Evolutionary conservation across 2,797 vertebrate species (phyloP).

Genomic region (Antennarius maculatus): DNA sequence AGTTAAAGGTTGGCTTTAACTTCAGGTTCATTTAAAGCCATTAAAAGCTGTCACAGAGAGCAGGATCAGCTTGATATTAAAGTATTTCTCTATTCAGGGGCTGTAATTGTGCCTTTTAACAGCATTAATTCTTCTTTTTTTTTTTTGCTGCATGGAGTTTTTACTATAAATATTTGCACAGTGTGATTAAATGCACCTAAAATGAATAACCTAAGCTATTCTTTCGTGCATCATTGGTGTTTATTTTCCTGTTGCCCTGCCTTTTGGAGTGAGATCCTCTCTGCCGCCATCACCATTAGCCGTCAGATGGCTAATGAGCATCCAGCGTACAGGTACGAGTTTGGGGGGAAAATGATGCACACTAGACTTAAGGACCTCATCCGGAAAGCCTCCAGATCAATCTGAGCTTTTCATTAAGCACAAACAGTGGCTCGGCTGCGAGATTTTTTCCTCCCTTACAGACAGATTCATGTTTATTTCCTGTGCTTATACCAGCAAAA

Average conservation of each 20-base stretch:
- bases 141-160: background rate
- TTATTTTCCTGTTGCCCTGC: background rate
- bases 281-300: slow-evolving; percentile 12
- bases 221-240: background rate
- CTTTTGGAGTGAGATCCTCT: slow-evolving; percentile 1
- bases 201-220: slow-evolving; percentile 1
- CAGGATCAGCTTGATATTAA: background rate
- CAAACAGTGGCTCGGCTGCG: slow-evolving; percentile 12
- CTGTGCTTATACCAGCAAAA: slow-evolving; percentile 28
- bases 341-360: slow-evolving; percentile 33
- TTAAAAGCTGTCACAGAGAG: background rate
- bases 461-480: slow-evolving; percentile 34
- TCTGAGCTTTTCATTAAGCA: slow-evolving; percentile 57
- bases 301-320: slow-evolving; percentile 65
- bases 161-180: background rate
- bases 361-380: slow-evolving; percentile 58
- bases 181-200: slow-evolving; percentile 1
- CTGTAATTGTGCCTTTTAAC: slow-evolving; percentile 14
- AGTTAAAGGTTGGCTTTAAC: slow-evolving; percentile 3
- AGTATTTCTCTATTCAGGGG: background rate
- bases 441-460: slow-evolving; percentile 21
- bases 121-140: background rate
- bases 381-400: slow-evolving; percentile 56
- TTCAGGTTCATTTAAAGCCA: no score
- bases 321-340: slow-evolving; percentile 35